Base-by-base conservation (phyloP, 2,888 invertebrate species). In the Blomia tropicalis region DNA sequence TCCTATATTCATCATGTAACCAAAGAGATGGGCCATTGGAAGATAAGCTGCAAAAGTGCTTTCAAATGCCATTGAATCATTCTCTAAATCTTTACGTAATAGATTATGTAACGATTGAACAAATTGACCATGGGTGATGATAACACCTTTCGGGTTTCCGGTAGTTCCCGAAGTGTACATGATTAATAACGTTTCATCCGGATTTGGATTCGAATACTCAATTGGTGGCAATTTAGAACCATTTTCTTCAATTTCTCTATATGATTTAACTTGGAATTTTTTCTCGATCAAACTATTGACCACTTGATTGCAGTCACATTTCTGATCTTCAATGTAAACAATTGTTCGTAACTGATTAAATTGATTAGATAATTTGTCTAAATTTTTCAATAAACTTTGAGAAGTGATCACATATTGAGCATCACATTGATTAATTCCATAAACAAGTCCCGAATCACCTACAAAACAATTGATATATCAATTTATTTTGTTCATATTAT, bases 1-100 rank as follows among this genome's bases (percentile, higher is more conserved):
- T 41, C 71, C 53, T 63, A 58, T 68, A 58, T 59, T 93, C 22
- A 89, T 88, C 60, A 91, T 80, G 69, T 98, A 79, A 76, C 96
- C 96, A 71, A 95, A 86, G 1, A 96, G 93, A 76, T 96, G 96
- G 32, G 96, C 96, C 63, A 96, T 77, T 29, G 98, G 98, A 68
- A 98, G 80, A 77, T 92, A 98, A 64, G 89, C 96, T 74, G 98
- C 85, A 71, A 92, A 85, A 27, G 11, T 30, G 86, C 77, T 73
- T 98, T 53, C 36, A n/a, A 22, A 22, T n/a, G 51, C 51, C 7
- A 47, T 27, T n/a, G 22, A 27, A 25, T 47, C 23, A 27, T 25
- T 22, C 51, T 47, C 51, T 7, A 25, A 14, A 47, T 47, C 51
- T 14, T 11, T 25, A 11, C 23, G 5, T 14, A 47, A 11, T n/a